These are phyloP conservation scores for Tiliacea citrago DNA, from an alignment of 2,888 invertebrate genomes.

Conservation along the genomic window DNA sequence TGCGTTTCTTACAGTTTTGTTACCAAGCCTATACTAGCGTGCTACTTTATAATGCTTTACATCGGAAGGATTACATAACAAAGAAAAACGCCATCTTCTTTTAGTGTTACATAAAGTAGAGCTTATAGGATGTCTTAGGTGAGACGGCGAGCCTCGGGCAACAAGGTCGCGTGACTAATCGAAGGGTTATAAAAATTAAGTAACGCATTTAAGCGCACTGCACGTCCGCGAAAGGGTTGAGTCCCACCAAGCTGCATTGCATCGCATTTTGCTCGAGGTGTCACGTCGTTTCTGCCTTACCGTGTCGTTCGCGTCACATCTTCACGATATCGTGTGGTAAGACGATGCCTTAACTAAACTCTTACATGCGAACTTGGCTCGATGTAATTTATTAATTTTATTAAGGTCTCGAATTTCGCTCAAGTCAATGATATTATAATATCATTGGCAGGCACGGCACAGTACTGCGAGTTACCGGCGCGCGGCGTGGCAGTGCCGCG, in stretches of 20 bases:
- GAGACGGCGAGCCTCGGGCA: not conserved
- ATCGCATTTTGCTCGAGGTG: not conserved
- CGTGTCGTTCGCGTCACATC: not conserved
- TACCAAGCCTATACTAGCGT: not conserved
- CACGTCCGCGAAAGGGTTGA: constrained; percentile 38
- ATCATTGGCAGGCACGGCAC: too few relatives aligned
- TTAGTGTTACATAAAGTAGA: too few relatives aligned
- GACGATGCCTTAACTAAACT: not conserved
- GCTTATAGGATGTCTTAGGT: constrained; percentile 1
- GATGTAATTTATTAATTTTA: not conserved
- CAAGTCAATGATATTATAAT: not conserved
- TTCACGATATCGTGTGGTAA: not conserved
- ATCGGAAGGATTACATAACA: not conserved
- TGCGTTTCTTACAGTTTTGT: not conserved
- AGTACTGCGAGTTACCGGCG: not conserved
- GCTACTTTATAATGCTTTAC: constrained; percentile 2
- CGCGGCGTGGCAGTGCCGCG: too few relatives aligned
- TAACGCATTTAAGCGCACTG: constrained; percentile 38
- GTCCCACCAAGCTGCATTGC: constrained; percentile 42
- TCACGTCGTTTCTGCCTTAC: not conserved
- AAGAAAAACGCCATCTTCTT: constrained; percentile 1
- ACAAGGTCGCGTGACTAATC: constrained; percentile 45
- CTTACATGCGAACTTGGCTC: not conserved
- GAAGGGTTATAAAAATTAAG: constrained; percentile 35
- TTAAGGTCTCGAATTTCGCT: not conserved